Evolutionary conservation across 1,140 invertebrate species (phyloP), one percentile per base, ranked within the genome.

Genomic region (Platorchestia sp.): DNA sequence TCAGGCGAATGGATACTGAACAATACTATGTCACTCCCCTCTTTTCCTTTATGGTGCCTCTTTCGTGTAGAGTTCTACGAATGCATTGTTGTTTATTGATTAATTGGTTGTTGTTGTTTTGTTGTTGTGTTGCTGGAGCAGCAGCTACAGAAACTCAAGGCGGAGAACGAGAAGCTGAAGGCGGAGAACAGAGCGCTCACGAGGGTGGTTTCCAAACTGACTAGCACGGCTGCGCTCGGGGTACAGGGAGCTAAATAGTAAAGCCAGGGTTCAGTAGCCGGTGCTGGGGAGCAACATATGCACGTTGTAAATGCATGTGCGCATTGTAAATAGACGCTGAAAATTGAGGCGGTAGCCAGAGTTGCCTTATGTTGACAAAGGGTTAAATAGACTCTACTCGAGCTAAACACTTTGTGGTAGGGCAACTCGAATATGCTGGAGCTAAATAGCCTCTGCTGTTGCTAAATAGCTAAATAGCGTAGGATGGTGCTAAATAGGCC

Each of bases 71-170:
- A 10, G 59, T 75, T 36, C 59, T 36, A 75, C 10, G 59, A 75
- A 75, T 75, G 59, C 59, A 75, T 75, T 75, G 59, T 36, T 75
- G 59, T 75, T 75, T 75, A 36, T 75, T 19, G 36, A 75, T 75
- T 75, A 75, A 75, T 75, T 75, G 59, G 59, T 75, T 75, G 59
- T 75, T 75, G 59, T 75, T 75, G 59, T 51, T 51, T 51, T 27
- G 59, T 75, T 75, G 59, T 75, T 75, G 59, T 75, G 59, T 75
- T 75, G 59, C 45, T 97, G 98, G 98, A 99, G 97, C 98, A 99
- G 99, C 99, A 99, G 98, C 98, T 99, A 97, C 98, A 99, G 98
- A 99, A 99, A 97, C 98, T 99, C 98, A 99, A 99, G 98, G 98
- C 98, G 97, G 99, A 99, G 98, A 99, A 99, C 98, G 99, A 99